Conservation (phyloP, 53 echinoderm and acorn worm genomes). For the Astropecten irregularis region DNA sequence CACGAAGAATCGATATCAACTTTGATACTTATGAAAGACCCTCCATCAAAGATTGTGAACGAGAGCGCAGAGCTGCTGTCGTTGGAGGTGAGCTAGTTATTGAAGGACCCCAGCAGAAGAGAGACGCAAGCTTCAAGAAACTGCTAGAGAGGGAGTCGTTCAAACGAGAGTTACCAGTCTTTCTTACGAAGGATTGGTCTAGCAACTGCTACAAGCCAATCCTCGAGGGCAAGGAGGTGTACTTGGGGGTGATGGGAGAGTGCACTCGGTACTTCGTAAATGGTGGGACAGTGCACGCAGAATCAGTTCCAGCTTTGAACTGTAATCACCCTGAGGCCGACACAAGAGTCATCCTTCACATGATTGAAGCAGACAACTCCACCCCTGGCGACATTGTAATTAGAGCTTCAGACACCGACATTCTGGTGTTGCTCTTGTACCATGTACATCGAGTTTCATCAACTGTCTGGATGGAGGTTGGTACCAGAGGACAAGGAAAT, state of each 20-base stretch:
- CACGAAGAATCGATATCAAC: not conserved
- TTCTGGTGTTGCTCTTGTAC: conserved; percentile 21
- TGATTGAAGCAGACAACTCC: not conserved
- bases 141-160: conserved; percentile 4
- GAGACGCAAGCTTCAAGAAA: not conserved
- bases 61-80: not conserved
- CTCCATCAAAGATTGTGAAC: conserved; percentile 11
- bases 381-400: conserved; percentile 7
- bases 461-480: conserved; percentile 51
- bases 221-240: not conserved
- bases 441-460: not conserved
- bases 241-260: not conserved
- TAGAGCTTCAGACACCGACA: conserved; percentile 40
- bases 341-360: conserved; percentile 23
- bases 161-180: conserved; percentile 6
- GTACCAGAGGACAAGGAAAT: not conserved
- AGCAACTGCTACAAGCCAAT: not conserved
- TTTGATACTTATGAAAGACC: not conserved
- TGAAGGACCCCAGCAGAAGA: not conserved
- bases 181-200: conserved; percentile 26
- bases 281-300: not conserved
- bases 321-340: conserved; percentile 43
- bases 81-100: not conserved
- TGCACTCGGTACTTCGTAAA: not conserved
- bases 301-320: not conserved